Conservation (phyloP, 2,797 vertebrate genomes). For the Tolypeutes matacus region DNA sequence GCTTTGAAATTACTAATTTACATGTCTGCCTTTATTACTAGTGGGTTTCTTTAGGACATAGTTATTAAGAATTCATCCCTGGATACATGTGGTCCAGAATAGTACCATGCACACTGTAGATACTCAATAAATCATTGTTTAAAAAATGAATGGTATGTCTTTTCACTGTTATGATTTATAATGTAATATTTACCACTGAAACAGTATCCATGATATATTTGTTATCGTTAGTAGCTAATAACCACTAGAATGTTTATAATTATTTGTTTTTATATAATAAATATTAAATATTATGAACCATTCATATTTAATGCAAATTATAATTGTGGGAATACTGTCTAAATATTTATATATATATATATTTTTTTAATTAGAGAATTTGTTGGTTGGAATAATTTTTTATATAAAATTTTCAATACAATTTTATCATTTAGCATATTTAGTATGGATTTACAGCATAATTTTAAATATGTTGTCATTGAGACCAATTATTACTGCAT, state of each 20-base stretch:
- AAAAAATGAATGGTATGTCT: neutral
- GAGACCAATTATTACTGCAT: neutral
- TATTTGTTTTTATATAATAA: slow-evolving; percentile 37
- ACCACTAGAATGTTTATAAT: slow-evolving; percentile 20
- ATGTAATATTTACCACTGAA: slow-evolving; percentile 27
- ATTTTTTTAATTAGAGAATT: no score
- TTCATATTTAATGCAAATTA: slow-evolving; percentile 6
- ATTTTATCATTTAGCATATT: neutral
- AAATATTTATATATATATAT: neutral
- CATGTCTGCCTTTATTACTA: neutral
- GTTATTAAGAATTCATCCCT: neutral
- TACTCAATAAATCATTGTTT: neutral
- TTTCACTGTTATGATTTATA: slow-evolving; percentile 3
- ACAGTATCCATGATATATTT: neutral
- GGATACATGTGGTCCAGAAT: neutral
- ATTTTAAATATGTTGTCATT: neutral
- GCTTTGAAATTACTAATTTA: neutral
- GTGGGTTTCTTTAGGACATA: neutral
- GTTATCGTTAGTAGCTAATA: slow-evolving; percentile 8
- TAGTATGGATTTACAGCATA: neutral
- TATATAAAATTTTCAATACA: slow-evolving; percentile 5
- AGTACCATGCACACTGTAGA: neutral
- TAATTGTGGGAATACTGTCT: slow-evolving; percentile 18
- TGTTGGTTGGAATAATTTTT: slow-evolving; percentile 13
- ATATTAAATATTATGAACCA: neutral